phyloP scores from a whole-genome alignment of 2,113 vertebrate genomes.

The Lanius ludovicianus region DNA sequence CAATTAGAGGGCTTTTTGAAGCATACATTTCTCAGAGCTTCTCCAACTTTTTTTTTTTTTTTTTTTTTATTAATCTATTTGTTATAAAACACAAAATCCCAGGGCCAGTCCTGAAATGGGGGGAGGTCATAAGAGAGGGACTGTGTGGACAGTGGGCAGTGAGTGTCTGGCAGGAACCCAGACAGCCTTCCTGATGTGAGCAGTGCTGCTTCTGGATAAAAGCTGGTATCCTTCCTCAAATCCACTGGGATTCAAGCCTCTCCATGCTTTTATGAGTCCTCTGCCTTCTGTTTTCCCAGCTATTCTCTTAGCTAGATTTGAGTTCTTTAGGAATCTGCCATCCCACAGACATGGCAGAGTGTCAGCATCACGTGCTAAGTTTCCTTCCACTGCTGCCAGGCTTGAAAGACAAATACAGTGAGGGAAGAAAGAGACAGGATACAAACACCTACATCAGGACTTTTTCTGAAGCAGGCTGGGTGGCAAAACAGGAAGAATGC shows the following conservation, averaged over 20 bases:
- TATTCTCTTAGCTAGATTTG: constrained; percentile 9
- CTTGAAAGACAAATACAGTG: constrained; percentile 58
- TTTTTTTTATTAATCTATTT: not conserved
- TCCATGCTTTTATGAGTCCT: not conserved
- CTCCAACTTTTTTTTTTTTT: not conserved
- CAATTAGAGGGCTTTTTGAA: not conserved
- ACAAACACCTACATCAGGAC: constrained; percentile 59
- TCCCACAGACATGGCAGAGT: constrained; percentile 40
- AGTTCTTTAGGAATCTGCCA: not conserved
- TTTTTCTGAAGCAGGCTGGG: constrained; percentile 62
- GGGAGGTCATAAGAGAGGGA: not conserved
- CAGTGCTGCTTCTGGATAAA: not conserved
- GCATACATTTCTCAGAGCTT: not conserved
- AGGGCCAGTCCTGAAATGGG: not conserved
- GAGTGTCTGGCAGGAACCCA: not conserved
- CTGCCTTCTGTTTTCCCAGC: constrained; percentile 24
- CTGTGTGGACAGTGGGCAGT: not conserved
- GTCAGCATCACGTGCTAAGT: constrained; percentile 62
- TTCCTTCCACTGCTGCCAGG: constrained; percentile 65
- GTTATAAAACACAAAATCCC: not conserved
- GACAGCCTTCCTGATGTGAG: not conserved
- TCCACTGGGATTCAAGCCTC: not conserved
- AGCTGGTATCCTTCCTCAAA: not conserved
- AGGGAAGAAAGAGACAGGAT: constrained; percentile 61
- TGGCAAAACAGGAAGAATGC: constrained; percentile 58